Evolutionary conservation across 1,140 invertebrate species (phyloP), one percentile per base, ranked within the genome.

Genomic region (Sinonovacula constricta): DNA sequence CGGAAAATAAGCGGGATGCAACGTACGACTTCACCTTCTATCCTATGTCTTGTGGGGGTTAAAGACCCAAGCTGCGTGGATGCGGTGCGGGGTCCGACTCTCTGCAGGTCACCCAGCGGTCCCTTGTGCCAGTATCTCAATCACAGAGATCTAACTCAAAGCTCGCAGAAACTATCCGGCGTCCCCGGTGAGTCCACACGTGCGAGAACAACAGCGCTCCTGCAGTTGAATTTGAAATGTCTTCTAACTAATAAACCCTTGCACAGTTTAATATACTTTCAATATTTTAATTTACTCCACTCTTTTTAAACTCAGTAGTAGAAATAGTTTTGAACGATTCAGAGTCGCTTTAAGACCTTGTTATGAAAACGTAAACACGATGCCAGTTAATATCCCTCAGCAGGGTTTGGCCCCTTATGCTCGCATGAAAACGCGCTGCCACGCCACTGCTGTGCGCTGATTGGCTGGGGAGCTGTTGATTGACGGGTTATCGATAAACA

Each of bases 261-360:
- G 60, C 72, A 56, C 62, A n/a, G 36, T 76, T 67, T 76, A 76
- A 76, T 76, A 76, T 66, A 76, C 72, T 76, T 76, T 53, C 39
- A 76, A 76, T 54, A 76, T 67, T 76, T 76, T 57, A 76, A 76
- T 76, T 76, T 63, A 76, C 72, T 76, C 72, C 72, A 56, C 31
- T 67, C 63, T n/a, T n/a, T n/a, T n/a, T n/a, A n/a, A n/a, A n/a
- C n/a, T 59, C 62, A 67, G 62, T 39, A 22, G 72, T 59, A 36
- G 53, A n/a, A 39, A 67, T n/a, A 34, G 39, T 63, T 76, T 66
- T 56, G 33, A 67, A 76, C 72, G 56, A 36, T 66, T 76, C 39
- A 57, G 62, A 76, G 72, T 76, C 63, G 54, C 59, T 76, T 36
- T 57, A 76, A 67, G 59, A 57, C 57, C 72, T 63, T 34, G 66